Evolutionary conservation across 1,140 invertebrate genomes (phyloP), one percentile per base, ranked within the genome.

Genomic region (Phymastichus coffea): DNA sequence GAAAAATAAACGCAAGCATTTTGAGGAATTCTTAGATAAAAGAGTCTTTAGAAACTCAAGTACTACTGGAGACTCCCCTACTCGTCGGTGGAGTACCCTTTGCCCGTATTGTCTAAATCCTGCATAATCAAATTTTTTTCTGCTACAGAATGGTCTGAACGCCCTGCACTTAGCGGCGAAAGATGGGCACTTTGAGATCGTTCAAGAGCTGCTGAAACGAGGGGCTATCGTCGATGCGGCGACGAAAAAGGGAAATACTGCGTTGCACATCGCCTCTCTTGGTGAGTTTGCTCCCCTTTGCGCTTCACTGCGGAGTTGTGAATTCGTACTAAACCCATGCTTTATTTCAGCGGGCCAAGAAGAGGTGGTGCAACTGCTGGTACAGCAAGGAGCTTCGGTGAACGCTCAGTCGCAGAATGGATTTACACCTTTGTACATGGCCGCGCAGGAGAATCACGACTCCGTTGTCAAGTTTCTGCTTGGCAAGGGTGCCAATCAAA

Each of bases 161-260:
- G 96, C 97, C 37, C 85, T 99, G 57, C 97, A 99, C 80, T 83
- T 99, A 68, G 96, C 97, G 55, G 94, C 96, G 23, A 99, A 99
- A 81, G 97, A 99, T 84, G 97, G 97, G 8, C 95, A 98, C 81
- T 87, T 95, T 43, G 87, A 94, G 68, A 93, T 99, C 44, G 97
- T 98, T 15, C 85, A 86, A 69, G 95, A 98, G 77, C 83, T 99
- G 28, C 79, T 99, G 20, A 89, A 87, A 66, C 85, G 95, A 66
- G 93, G 94, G 43, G 96, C 95, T 22, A 87, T 88, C 61, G 95
- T 99, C 9, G 95, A 99, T 81, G 92, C 96, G 40, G 93, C 95
- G 20, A 99, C 97, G n/a, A 98, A 97, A 86, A 99, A 99, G 86
- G 97, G 95, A 80, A 98, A 99, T 79, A 98, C 97, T 63, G 94